Evolutionary conservation across 2,888 invertebrate species (phyloP).

Genomic region (Autographa gamma): DNA sequence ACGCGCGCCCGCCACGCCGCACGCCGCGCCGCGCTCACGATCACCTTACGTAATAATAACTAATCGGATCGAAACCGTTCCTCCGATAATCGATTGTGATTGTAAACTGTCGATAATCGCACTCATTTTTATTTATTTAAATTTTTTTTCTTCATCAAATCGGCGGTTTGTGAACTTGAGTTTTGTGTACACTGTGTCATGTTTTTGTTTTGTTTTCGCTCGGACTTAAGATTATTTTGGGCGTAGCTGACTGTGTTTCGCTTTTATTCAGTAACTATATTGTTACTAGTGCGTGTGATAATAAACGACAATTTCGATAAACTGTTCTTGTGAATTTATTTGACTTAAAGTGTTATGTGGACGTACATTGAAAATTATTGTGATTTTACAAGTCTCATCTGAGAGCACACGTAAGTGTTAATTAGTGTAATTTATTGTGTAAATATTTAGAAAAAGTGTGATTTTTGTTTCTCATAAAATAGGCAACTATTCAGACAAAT

Average conservation of each 20-base stretch:
- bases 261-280: slow-evolving; percentile 69
- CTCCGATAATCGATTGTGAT: slow-evolving; percentile 86
- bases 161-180: slow-evolving; percentile 72
- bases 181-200: slow-evolving; percentile 78
- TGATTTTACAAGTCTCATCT: slow-evolving; percentile 64
- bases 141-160: slow-evolving; percentile 57
- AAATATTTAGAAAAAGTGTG: slow-evolving; percentile 46
- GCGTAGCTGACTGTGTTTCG: slow-evolving; percentile 79
- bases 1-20: slow-evolving; percentile 82
- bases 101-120: slow-evolving; percentile 78
- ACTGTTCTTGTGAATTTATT: slow-evolving; percentile 70
- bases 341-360: slow-evolving; percentile 75
- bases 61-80: slow-evolving; percentile 80
- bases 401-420: slow-evolving; percentile 73
- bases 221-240: slow-evolving; percentile 78
- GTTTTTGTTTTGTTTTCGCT: slow-evolving; percentile 82
- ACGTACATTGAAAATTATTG: slow-evolving; percentile 69
- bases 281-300: slow-evolving; percentile 72
- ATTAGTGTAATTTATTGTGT: slow-evolving; percentile 44
- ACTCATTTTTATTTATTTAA: slow-evolving; percentile 68
- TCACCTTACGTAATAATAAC: slow-evolving; percentile 85
- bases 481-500: slow-evolving; percentile 10
- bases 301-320: slow-evolving; percentile 62
- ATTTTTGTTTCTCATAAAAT: slow-evolving; percentile 29
- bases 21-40: slow-evolving; percentile 71